Conservation (phyloP, 1,140 invertebrate species). For the Aleiodes sp. region DNA sequence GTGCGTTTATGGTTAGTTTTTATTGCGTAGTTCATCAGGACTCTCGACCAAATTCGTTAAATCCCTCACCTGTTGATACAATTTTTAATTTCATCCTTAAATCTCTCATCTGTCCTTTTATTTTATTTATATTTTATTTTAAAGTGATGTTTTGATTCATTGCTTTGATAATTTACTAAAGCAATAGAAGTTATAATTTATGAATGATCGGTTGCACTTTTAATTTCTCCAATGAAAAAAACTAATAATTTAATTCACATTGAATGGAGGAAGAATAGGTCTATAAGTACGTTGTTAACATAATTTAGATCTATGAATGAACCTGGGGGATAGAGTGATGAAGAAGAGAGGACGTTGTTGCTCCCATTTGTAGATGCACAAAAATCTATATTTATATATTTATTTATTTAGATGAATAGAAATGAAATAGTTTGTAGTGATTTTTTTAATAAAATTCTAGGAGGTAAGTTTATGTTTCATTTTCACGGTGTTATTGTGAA, state of each 20-base stretch:
- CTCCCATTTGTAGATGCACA: constrained; percentile 63
- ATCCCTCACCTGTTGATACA: not conserved
- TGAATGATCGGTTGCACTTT: constrained; percentile 28
- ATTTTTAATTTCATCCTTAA: not conserved
- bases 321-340: not conserved
- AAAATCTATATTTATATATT: constrained; percentile 54
- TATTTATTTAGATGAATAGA: not conserved
- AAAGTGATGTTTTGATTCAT: constrained; percentile 1
- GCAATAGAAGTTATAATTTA: constrained; percentile 11
- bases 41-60: no score
- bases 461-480: constrained; percentile 50
- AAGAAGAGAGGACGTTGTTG: constrained; percentile 53
- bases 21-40: not conserved
- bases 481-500: constrained; percentile 37
- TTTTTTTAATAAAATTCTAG: constrained; percentile 26
- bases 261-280: constrained; percentile 9
- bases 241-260: no score
- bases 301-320: not conserved
- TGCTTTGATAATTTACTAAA: not conserved
- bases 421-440: constrained; percentile 53
- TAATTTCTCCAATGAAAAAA: not conserved
- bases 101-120: not conserved
- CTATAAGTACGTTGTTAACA: not conserved
- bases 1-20: not conserved
- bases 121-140: no score